Conservation (phyloP, 2,113 vertebrate genomes). For the Apodemus sylvaticus region DNA sequence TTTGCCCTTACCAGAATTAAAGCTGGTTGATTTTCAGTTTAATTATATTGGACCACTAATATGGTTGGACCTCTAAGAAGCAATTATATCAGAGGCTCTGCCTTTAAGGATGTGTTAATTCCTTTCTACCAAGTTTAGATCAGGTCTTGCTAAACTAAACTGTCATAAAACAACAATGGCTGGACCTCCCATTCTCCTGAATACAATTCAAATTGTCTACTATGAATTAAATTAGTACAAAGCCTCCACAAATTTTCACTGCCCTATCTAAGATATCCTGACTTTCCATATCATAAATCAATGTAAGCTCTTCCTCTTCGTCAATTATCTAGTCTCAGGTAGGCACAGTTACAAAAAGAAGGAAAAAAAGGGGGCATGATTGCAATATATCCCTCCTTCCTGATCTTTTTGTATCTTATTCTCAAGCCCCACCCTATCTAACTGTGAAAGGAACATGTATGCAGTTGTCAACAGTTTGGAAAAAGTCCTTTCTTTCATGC, state of each 20-base stretch:
- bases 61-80: background rate
- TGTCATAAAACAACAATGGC: background rate
- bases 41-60: background rate
- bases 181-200: background rate
- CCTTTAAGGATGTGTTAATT: background rate
- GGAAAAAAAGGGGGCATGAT: background rate
- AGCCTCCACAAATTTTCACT: accelerated
- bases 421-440: background rate
- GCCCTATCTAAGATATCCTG: background rate
- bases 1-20: background rate
- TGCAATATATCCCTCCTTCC: background rate
- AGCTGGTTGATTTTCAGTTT: background rate
- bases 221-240: background rate
- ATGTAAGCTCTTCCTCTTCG: background rate
- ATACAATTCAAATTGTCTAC: background rate
- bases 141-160: background rate
- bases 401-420: background rate
- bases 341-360: background rate
- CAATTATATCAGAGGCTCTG: background rate
- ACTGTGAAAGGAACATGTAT: accelerated
- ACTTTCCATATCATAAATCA: background rate
- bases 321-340: background rate
- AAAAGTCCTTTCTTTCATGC: background rate
- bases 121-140: background rate
- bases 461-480: no score